A percentile compares a stretch with the other conserved stretches of the same genome.
Evolutionary conservation across 2,888 invertebrate genomes (phyloP).

Genomic region (Heliconius cydno): DNA sequence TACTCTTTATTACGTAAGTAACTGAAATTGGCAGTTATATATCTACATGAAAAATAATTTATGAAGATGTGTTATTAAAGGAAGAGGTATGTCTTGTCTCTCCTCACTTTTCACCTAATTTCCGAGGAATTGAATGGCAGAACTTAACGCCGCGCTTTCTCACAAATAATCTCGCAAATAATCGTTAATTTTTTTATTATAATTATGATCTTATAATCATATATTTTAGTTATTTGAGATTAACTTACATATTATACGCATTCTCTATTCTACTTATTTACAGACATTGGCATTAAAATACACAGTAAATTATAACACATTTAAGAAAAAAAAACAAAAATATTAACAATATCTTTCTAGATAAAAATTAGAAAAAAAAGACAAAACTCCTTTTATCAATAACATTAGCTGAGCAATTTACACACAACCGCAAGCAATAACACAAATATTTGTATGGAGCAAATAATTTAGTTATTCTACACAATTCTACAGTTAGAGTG

Average conservation of each 20-base stretch:
- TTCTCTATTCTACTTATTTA: background rate
- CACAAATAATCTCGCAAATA: too few species aligned
- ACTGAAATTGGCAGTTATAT: background rate
- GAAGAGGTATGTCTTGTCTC: too few species aligned
- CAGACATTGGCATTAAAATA: background rate
- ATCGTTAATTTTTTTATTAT: too few species aligned
- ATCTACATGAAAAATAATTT: background rate
- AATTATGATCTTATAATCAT: too few species aligned
- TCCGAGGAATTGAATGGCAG: too few species aligned
- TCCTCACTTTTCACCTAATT: too few species aligned
- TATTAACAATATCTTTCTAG: background rate
- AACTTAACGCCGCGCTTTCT: too few species aligned
- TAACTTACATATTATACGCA: background rate
- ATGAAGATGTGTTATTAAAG: background rate
- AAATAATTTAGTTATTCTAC: constrained; percentile 5
- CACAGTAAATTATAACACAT: background rate
- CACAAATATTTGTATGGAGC: background rate
- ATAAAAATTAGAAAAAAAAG: background rate
- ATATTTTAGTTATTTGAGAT: background rate
- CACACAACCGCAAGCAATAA: constrained; percentile 10
- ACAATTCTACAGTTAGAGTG: constrained; percentile 40
- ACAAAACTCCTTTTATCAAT: background rate
- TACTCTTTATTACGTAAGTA: too few species aligned
- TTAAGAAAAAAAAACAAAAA: background rate
- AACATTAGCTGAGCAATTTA: background rate